Evolutionary conservation across 2,888 invertebrate genomes (phyloP).

Genomic region (Bibio marci): DNA sequence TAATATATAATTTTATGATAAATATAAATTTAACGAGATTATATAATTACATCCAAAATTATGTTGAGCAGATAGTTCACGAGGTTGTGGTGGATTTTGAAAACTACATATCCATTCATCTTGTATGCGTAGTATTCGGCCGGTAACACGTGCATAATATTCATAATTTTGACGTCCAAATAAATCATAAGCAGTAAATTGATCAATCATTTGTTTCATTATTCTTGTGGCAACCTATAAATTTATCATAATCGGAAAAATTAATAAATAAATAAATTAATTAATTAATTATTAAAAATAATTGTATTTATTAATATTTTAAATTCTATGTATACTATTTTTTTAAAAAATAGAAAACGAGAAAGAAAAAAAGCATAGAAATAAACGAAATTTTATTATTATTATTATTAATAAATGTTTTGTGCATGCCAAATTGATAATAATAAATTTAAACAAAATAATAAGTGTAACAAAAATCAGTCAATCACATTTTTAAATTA

Average conservation of each 20-base stretch:
- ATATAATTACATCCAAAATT: slow-evolving; percentile 44
- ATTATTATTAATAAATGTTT: no score
- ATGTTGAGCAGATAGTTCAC: slow-evolving; percentile 44
- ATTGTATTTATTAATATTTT: background rate
- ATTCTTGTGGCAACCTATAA: slow-evolving; percentile 83
- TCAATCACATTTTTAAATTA: no score
- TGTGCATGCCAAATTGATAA: no score
- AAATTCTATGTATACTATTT: slow-evolving; percentile 1
- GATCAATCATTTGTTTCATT: slow-evolving; percentile 93
- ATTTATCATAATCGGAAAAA: slow-evolving; percentile 3
- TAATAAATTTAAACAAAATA: no score
- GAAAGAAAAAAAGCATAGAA: slow-evolving; percentile 9
- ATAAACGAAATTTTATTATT: no score
- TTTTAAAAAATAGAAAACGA: slow-evolving; percentile 6
- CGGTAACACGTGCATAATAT: slow-evolving; percentile 88
- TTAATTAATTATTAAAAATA: no score
- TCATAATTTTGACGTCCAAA: slow-evolving; percentile 92
- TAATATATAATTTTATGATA: background rate
- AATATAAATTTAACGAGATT: background rate
- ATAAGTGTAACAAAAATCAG: no score
- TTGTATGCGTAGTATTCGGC: slow-evolving; percentile 77
- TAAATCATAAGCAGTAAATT: slow-evolving; percentile 88
- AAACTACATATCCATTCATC: slow-evolving; percentile 95
- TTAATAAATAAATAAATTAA: slow-evolving; percentile 5
- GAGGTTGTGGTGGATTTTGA: slow-evolving; percentile 63